phyloP scores from a whole-genome alignment of 2,113 vertebrate species.

The Candoia aspera region DNA sequence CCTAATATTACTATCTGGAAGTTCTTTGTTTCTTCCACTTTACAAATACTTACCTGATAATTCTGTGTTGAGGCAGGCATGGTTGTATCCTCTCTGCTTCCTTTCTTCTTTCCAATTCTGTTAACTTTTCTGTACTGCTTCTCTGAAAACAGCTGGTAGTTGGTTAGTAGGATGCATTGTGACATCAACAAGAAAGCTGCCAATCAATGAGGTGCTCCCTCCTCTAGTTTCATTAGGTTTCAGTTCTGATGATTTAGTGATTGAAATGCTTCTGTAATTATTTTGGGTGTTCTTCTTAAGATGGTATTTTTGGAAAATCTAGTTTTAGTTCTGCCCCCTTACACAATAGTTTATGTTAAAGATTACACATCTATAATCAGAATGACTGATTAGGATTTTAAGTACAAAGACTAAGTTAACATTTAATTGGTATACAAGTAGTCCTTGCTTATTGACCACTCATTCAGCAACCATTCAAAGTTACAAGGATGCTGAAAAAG shows the following conservation, averaged over 20 bases:
- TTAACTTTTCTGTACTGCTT: not conserved
- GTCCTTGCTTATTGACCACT: no score
- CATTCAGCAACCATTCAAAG: no score
- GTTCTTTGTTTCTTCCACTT: not conserved
- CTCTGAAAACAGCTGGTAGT: not conserved
- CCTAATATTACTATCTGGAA: not conserved
- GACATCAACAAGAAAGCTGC: not conserved
- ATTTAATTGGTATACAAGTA: not conserved
- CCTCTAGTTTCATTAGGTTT: not conserved
- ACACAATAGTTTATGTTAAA: not conserved
- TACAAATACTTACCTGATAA: conserved; percentile 21
- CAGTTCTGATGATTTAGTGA: not conserved
- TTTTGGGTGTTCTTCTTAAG: not conserved
- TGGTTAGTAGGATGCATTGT: not conserved
- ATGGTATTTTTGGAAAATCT: not conserved
- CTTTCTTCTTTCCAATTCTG: not conserved
- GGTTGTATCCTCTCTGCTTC: conserved; percentile 12
- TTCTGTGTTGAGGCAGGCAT: conserved; percentile 5
- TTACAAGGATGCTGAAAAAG: no score
- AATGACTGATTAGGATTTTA: not conserved
- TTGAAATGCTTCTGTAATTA: not conserved
- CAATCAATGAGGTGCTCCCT: not conserved
- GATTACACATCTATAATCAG: not conserved
- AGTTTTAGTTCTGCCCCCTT: no score
- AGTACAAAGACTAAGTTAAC: not conserved